Percentiles rank a stretch among this genome's conserved stretches.
Evolutionary conservation across 2,888 invertebrate genomes (phyloP).

Genomic region (Trilocha varians): DNA sequence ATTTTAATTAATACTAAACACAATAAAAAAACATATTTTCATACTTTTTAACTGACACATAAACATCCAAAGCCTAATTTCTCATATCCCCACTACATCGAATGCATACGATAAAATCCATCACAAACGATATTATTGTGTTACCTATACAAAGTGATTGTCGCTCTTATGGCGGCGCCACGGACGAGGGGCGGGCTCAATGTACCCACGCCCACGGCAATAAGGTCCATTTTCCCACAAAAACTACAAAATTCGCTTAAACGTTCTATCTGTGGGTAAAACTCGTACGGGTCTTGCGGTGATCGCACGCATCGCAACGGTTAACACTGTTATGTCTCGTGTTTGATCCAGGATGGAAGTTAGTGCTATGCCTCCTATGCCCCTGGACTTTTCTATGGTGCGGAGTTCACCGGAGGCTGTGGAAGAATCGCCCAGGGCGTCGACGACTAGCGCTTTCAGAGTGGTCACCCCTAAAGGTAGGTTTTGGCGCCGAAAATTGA

Average conservation of each 20-base stretch:
- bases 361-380: constrained; percentile 76
- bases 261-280: constrained; percentile 44
- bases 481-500: no score
- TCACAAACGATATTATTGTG: constrained; percentile 72
- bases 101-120: constrained; percentile 72
- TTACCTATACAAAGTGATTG: constrained; percentile 74
- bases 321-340: constrained; percentile 26
- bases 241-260: no score
- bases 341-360: constrained; percentile 69
- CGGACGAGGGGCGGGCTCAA: constrained; percentile 49
- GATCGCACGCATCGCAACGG: constrained; percentile 52
- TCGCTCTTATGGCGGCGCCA: constrained; percentile 62
- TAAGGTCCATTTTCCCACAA: constrained; percentile 67
- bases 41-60: neutral
- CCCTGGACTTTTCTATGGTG: constrained; percentile 78
- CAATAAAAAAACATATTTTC: neutral
- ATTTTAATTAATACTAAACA: no score
- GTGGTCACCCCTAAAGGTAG: constrained; percentile 79
- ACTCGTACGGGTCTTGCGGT: constrained; percentile 52
- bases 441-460: constrained; percentile 76
- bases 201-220: constrained; percentile 56
- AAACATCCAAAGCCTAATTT: constrained; percentile 1
- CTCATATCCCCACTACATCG: constrained; percentile 17
- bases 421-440: constrained; percentile 55
- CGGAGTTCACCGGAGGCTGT: constrained; percentile 46